Evolutionary conservation across 2,797 vertebrate species (phyloP), one percentile per base, ranked within the genome.

Genomic region (Leptodactylus fallax): DNA sequence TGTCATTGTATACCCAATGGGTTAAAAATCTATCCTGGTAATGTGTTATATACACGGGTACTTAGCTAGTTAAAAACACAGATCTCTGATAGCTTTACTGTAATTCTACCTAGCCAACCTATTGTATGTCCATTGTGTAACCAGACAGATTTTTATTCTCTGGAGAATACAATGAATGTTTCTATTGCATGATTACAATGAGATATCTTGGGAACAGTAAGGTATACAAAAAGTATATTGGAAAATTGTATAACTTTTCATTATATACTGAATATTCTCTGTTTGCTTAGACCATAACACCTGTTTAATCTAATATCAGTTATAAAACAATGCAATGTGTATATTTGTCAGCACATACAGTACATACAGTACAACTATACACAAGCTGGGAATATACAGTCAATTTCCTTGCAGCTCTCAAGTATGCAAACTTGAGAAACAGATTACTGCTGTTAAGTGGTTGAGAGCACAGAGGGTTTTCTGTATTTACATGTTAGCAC

Each of bases 401-500:
- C 47, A 53, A 69, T 69, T 83, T 16, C n/a, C 76, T 25, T 78
- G 23, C 12, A 45, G 81, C 25, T 72, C 55, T 56, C 3, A 56
- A 27, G 67, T 83, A 19, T 71, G 51, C 19, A 71, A 45, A 83
- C 65, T 71, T 83, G 51, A 56, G 71, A 72, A 56, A 72, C 81
- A 71, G 51, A 83, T 71, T 71, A 83, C 51, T 69, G 65, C 63
- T 71, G 23, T 82, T 83, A 55, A 71, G 53, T 83, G 17, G 53
- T 14, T 58, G 53, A 60, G 36, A 58, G 27, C 55, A 58, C 56
- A 83, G 67, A 83, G 51, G 23, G 45, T 23, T 58, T 83, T 58
- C 67, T 58, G 67, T 58, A 83, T 72, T 74, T 83, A 74, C 81
- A 83, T 72, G 53, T 83, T 83, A 83, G 81, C 65, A 58, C 81